Base-by-base conservation (phyloP, 2,888 invertebrate genomes). In the Heterodera filipjevi region DNA sequence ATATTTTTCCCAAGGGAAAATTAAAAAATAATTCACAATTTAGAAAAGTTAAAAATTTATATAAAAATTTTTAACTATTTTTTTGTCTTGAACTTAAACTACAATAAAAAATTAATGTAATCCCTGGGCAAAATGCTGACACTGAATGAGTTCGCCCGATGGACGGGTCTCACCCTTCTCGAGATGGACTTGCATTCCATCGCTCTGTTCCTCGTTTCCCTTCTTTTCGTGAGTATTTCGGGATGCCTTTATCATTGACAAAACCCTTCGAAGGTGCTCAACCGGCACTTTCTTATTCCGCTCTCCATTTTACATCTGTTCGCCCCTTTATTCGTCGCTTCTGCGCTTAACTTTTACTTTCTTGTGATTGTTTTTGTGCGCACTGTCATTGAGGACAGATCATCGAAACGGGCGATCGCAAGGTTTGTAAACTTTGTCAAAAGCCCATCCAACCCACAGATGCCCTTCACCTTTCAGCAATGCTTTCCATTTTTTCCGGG, bases 111-210 rank as follows among this genome's bases (percentile, higher is more conserved):
- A n/a, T n/a, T n/a, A n/a, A n/a, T n/a, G n/a, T n/a, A n/a, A n/a
- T n/a, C n/a, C n/a, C n/a, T n/a, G n/a, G n/a, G n/a, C n/a, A n/a
- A 66, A 49, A 81, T 95, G 90, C 94, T 95, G 90, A 94, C 94
- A 74, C 90, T 96, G 77, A 93, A 93, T 84, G 96, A 97, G 90
- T 92, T 97, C 79, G 94, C 95, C 73, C 93, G 93, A 83, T 97
- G 96, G 97, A 92, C 96, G 77, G 96, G 96, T 83, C 92, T 97
- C 76, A 96, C 97, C 30, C 93, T 95, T 79, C 96, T 97, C 90
- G 97, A 98, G 91, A 94, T 98, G 89, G 94, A 95, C 93, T 92
- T 95, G 81, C 95, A 95, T 90, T 91, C 96, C 71, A 92, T 95
- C 77, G 93, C 94, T 3, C 90, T 96, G 77, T 92, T 94, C 59